Evolutionary conservation across 2,888 invertebrate species (phyloP).

Genomic region (Laothoe populi): DNA sequence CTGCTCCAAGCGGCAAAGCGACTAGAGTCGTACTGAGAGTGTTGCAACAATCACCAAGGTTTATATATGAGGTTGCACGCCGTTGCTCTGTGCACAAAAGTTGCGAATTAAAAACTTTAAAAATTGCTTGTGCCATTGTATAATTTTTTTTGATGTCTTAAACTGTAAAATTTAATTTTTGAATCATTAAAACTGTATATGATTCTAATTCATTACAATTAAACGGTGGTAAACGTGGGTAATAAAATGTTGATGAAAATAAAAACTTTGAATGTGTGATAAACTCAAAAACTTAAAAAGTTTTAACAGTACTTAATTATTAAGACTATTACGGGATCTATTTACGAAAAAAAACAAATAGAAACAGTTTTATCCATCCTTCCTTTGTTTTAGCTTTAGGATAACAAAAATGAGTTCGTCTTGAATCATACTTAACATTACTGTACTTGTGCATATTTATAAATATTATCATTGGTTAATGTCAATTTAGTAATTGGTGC

Average conservation of each 20-base stretch:
- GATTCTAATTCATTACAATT: background rate
- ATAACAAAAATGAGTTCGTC: background rate
- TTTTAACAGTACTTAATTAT: background rate
- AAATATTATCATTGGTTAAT: background rate
- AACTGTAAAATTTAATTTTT: background rate
- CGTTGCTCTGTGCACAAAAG: constrained; percentile 55
- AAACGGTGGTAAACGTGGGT: too few relatives aligned
- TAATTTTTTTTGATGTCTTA: background rate
- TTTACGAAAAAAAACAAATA: background rate
- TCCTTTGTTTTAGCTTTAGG: background rate
- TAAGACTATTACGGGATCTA: background rate
- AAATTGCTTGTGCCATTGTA: background rate
- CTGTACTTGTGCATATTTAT: background rate
- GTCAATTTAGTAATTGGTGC: background rate
- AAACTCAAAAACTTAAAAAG: background rate
- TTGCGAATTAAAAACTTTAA: constrained; percentile 39
- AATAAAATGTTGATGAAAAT: background rate
- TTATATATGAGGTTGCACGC: constrained; percentile 80
- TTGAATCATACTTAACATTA: background rate
- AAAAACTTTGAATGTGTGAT: background rate
- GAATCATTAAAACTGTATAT: background rate
- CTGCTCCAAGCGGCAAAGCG: constrained; percentile 84
- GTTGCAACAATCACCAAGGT: constrained; percentile 80
- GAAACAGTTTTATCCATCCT: constrained; percentile 1
- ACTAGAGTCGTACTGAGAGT: constrained; percentile 85